Evolutionary conservation across 2,888 invertebrate genomes (phyloP), one percentile per base, ranked within the genome.

Genomic region (Plemyria rubiginata): DNA sequence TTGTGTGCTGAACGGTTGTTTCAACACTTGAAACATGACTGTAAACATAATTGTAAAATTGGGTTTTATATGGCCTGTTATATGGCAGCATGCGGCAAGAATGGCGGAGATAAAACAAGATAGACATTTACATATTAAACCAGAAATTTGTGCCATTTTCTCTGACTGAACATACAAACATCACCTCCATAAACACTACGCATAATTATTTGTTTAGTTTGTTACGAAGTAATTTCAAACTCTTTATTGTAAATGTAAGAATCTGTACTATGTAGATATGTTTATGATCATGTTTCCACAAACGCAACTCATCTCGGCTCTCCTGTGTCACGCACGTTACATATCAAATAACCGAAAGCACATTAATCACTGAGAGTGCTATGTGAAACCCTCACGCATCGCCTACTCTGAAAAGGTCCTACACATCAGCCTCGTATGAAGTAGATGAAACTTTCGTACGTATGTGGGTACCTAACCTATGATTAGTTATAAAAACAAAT

Each of bases 361-460:
- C 75, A 80, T 81, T 81, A 79, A 81, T 80, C 74, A 75, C 58
- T 16, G 55, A 55, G 70, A 80, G 78, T 76, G 76, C 62, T 71
- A 70, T 71, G 61, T 46, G 60, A 62, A 61, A 68, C 70, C 71
- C 72, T 76, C 72, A 67, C 75, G 67, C 74, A 58, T 66, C 65
- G 60, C 67, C 73, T 67, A 61, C 63, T 68, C 58, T 63, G 69
- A 75, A 77, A 73, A 66, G 68, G 63, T 66, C 60, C 68, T 61
- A 60, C 71, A 62, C 51, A 56, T 62, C 64, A 57, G 54, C 60
- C 54, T 56, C 32, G 32, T 62, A 40, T 52, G 38, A 22, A 54
- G 28, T 57, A 57, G 45, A 49, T 55, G 54, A 61, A 56, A 66
- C 62, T 57, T 60, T 68, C 56, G 54, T 65, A 65, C 13, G 45